Percentiles rank a stretch among this genome's conserved stretches.
Evolutionary conservation across 2,888 invertebrate genomes (phyloP).

Genomic region (Conistra vaccinii): DNA sequence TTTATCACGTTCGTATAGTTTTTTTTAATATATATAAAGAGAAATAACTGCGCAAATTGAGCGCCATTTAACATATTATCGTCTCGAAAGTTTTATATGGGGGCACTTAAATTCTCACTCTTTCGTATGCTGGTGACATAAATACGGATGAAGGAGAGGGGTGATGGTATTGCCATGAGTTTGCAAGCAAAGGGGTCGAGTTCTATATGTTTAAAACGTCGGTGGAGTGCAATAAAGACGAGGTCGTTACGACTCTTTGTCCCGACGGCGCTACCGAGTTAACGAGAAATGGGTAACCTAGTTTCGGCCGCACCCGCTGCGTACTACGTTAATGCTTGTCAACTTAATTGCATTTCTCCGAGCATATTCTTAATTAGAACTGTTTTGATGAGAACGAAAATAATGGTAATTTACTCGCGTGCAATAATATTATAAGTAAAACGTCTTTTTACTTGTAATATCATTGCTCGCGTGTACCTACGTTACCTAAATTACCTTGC

Average conservation of each 20-base stretch:
- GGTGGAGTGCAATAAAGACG: constrained; percentile 73
- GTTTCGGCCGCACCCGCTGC: constrained; percentile 85
- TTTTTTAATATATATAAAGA: constrained; percentile 33
- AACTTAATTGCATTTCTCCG: constrained; percentile 83
- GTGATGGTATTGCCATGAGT: constrained; percentile 69
- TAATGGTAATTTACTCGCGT: background rate
- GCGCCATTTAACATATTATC: constrained; percentile 65
- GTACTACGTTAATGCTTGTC: constrained; percentile 76
- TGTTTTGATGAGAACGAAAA: constrained; percentile 38
- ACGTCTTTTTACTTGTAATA: no score
- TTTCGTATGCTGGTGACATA: constrained; percentile 64
- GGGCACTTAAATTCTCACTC: constrained; percentile 66
- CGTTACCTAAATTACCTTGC: background rate
- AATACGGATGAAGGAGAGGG: constrained; percentile 69
- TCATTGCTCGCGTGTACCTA: no score
- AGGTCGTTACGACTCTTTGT: constrained; percentile 78
- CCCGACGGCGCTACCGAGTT: constrained; percentile 66
- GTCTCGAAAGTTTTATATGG: constrained; percentile 69
- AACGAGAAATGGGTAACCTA: constrained; percentile 88
- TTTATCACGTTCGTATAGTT: constrained; percentile 52
- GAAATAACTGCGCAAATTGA: constrained; percentile 68
- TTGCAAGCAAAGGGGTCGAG: constrained; percentile 78
- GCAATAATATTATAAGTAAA: no score
- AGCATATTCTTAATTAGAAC: constrained; percentile 65
- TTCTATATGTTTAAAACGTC: constrained; percentile 78